These are phyloP conservation scores for Molorchus minor DNA, from an alignment of 2,888 invertebrate species.

Conservation along the genomic window DNA sequence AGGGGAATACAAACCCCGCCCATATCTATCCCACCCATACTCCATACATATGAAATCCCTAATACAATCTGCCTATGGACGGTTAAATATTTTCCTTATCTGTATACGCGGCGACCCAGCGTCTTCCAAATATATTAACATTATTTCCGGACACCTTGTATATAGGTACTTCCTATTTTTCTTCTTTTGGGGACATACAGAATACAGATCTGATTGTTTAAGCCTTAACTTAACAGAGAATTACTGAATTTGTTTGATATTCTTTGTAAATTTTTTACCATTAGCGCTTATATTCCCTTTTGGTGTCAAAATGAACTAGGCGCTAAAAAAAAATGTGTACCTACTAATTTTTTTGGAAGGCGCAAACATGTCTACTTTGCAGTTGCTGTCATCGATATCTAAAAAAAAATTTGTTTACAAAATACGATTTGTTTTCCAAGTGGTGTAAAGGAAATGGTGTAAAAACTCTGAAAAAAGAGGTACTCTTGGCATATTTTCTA, in stretches of 20 bases:
- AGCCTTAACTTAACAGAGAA: too few species aligned
- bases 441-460: not conserved
- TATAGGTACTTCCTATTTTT: not conserved
- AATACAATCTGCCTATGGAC: too few species aligned
- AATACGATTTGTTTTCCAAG: not conserved
- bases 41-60: too few species aligned
- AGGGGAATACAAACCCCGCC: too few species aligned
- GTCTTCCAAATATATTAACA: not conserved
- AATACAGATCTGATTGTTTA: not conserved
- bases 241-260: not conserved
- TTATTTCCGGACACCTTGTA: not conserved
- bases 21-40: too few species aligned
- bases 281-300: not conserved
- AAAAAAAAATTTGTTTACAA: not conserved
- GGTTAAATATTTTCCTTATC: not conserved
- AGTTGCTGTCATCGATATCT: not conserved
- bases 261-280: not conserved
- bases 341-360: not conserved
- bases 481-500: too few species aligned
- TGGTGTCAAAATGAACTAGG: not conserved
- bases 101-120: not conserved
- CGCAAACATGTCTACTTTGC: too few species aligned
- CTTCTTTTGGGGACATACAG: not conserved
- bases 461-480: not conserved
- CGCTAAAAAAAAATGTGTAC: not conserved